Base-by-base conservation (phyloP, 2,113 vertebrate species). In the Pogonocichla stellata region DNA sequence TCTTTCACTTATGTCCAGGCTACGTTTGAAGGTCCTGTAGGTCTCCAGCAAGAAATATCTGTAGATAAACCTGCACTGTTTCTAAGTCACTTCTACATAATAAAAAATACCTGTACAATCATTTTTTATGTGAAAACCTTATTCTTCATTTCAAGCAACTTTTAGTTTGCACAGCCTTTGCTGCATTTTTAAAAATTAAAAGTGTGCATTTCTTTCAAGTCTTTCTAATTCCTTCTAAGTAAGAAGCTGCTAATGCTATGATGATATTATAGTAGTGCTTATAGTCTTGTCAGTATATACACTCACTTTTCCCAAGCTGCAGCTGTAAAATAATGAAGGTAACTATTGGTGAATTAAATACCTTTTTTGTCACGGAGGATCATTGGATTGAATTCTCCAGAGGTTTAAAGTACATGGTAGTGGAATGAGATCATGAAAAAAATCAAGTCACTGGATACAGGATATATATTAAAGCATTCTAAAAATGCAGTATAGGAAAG, bases 301-400 rank as follows among this genome's bases (percentile, higher is more conserved):
- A 48, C 65, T 95, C 78, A 88, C 65, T 83, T 90, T 88, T 88
- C 96, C 91, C 77, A 84, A 71, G 81, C 62, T 92, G 84, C 87
- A 91, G 47, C 69, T 90, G 58, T 95, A 91, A 97, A 95, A 93
- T 93, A 97, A 96, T 92, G 90, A 97, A 95, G 86, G 74, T 93
- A 95, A 75, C 54, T 75, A 92, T 38, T 95, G 94, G 70, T 95
- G 92, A 98, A 96, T 97, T 97, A 97, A 96, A 92, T 54, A 97
- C 88, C 93, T 97, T 96, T 92, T 97, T 98, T 96, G 95, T 95
- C 95, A 88, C 84, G 75, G 77, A 92, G 54, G 50, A 95, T 97
- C 29, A 50, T 84, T 93, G 84, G 53, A 81, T 28, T 95, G 80
- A 89, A 78, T 95, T 97, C 95, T 96, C 90, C 64, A 88, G 91